phyloP scores from a whole-genome alignment of 2,113 vertebrate genomes.

The Lepus timidus region DNA sequence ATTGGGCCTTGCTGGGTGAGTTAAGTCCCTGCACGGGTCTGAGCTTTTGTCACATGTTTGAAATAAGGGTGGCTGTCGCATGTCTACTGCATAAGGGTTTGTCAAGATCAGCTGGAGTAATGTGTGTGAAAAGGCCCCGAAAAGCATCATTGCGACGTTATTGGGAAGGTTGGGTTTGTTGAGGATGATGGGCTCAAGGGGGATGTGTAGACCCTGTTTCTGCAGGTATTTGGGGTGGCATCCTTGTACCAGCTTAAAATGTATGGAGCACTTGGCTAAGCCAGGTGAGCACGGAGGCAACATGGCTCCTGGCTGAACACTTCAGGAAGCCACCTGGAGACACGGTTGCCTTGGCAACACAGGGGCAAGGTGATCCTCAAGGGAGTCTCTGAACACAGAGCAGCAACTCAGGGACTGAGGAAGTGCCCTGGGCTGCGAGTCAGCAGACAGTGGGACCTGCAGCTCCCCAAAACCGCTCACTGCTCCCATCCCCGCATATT shows the following conservation, averaged over 20 bases:
- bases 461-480: no score
- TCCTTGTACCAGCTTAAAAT: not conserved
- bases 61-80: not conserved
- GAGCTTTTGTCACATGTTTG: not conserved
- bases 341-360: not conserved
- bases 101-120: not conserved
- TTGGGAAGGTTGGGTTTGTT: not conserved
- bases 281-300: not conserved
- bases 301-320: not conserved
- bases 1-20: not conserved
- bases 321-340: not conserved
- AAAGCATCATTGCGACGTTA: not conserved
- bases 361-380: not conserved
- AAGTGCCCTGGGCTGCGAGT: not conserved
- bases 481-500: not conserved
- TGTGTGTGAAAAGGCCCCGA: not conserved
- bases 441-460: rapidly evolving
- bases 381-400: not conserved
- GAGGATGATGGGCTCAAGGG: not conserved
- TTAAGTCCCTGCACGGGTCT: not conserved
- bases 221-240: not conserved
- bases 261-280: not conserved
- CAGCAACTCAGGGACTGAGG: not conserved
- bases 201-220: not conserved
- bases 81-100: not conserved